phyloP scores from a whole-genome alignment of 2,888 invertebrate species.

The Euplagia quadripunctaria region DNA sequence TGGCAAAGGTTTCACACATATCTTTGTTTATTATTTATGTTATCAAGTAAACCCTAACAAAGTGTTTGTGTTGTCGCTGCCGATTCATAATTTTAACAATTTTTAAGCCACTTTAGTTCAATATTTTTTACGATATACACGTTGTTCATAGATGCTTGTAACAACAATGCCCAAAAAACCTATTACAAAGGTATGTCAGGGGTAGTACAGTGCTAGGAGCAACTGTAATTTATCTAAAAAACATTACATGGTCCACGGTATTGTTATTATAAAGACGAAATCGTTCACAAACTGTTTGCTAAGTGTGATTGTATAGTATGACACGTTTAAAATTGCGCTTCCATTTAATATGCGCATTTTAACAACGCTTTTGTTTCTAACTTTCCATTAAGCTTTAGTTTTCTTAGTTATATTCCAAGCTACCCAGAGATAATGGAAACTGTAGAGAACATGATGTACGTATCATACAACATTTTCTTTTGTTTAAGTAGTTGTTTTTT shows the following conservation, averaged over 20 bases:
- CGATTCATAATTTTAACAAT: background rate
- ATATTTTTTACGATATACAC: background rate
- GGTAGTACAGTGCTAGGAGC: background rate
- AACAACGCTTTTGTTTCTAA: constrained; percentile 30
- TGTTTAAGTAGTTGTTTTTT: constrained; percentile 17
- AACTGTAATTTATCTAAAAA: background rate
- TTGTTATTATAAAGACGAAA: background rate
- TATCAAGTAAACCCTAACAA: background rate
- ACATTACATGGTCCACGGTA: background rate
- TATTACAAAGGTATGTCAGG: background rate
- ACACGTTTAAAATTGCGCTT: constrained; percentile 23
- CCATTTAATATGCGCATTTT: constrained; percentile 26
- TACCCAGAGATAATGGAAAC: constrained; percentile 22
- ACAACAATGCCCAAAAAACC: background rate
- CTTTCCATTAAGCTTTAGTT: constrained; percentile 22
- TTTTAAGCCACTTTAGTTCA: background rate
- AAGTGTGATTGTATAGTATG: background rate
- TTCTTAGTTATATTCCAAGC: constrained; percentile 22
- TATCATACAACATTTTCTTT: constrained; percentile 26
- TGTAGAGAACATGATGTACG: background rate
- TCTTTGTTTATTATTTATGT: background rate
- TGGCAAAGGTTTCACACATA: background rate
- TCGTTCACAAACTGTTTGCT: background rate
- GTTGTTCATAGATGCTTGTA: background rate
- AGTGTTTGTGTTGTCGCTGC: background rate